A percentile compares a stretch with the other conserved stretches of the same genome.
phyloP scores from a whole-genome alignment of 1,140 invertebrate genomes.

The Drosophila ficusphila region DNA sequence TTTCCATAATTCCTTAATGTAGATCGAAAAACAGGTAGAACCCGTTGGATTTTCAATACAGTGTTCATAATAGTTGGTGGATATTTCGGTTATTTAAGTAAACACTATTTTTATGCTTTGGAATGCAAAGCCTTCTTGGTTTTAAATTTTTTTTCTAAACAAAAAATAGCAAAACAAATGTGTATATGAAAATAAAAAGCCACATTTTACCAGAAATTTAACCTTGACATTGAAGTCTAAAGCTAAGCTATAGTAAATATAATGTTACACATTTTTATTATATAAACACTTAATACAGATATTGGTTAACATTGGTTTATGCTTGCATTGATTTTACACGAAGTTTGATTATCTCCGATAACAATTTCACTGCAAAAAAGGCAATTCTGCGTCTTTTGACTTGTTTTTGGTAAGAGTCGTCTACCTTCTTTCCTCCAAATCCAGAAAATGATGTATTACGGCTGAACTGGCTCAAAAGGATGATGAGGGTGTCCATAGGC shows the following conservation, averaged over 20 bases:
- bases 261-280: background rate
- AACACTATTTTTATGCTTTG: background rate
- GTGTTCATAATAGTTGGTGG: background rate
- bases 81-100: background rate
- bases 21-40: background rate
- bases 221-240: background rate
- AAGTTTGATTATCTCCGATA: too few relatives aligned
- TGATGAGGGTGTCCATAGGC: conserved; percentile 72
- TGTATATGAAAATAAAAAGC: conserved; percentile 19
- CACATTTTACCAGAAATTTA: background rate
- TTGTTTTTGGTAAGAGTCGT: too few relatives aligned
- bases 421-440: too few relatives aligned
- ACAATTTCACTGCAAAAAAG: too few relatives aligned
- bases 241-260: too few relatives aligned
- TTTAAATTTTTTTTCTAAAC: background rate
- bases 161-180: conserved; percentile 29
- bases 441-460: background rate
- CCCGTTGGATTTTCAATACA: background rate
- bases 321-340: too few relatives aligned
- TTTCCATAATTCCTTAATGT: conserved; percentile 9
- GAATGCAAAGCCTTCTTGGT: conserved; percentile 7
- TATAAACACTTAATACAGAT: background rate
- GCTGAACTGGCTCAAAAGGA: conserved; percentile 51
- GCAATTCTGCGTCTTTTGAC: too few relatives aligned
- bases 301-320: background rate